Base-by-base conservation (phyloP, 1,140 invertebrate genomes). In the Ruditapes philippinarum region DNA sequence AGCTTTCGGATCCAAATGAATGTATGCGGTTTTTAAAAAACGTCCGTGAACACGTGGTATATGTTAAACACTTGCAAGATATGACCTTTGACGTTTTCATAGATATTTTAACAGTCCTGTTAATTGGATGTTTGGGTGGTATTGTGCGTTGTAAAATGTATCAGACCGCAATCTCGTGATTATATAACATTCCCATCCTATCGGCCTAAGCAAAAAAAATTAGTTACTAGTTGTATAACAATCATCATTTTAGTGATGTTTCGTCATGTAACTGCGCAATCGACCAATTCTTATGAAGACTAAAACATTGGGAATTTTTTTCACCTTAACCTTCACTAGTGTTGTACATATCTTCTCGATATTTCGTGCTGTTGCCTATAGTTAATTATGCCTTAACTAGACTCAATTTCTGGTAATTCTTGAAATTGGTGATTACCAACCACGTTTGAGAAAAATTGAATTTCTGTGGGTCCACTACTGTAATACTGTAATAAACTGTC, bases 401-500 rank as follows among this genome's bases (percentile, higher is more conserved):
- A 57, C 51, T 57, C 51, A 57, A 57, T 57, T 57, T 57, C n/a
- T 57, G 51, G 51, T 57, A 5, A 57, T 57, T 57, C 51, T 57
- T 14, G 51, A 57, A 57, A 57, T 57, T 57, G 51, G 17, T 57
- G 51, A 57, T 57, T 57, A 57, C 51, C 51, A 57, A 57, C n/a
- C n/a, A 14, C 19, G 51, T 57, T 57, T 14, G 51, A 57, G 51
- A 57, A 57, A 57, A 57, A 22, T 22, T 57, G 17, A n/a, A 57
- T 22, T 57, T 57, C 51, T 57, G 51, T 19, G 51, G 51, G 51
- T 57, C 51, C 51, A 57, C 51, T 57, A 57, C 51, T 57, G 51
- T 57, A 57, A 57, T 57, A n/a, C n/a, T n/a, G n/a, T n/a, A n/a
- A n/a, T n/a, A n/a, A n/a, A 57, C 51, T 57, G 51, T 57, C 51